Conservation (phyloP, 2,888 invertebrate genomes). For the Nyleta sp. region DNA sequence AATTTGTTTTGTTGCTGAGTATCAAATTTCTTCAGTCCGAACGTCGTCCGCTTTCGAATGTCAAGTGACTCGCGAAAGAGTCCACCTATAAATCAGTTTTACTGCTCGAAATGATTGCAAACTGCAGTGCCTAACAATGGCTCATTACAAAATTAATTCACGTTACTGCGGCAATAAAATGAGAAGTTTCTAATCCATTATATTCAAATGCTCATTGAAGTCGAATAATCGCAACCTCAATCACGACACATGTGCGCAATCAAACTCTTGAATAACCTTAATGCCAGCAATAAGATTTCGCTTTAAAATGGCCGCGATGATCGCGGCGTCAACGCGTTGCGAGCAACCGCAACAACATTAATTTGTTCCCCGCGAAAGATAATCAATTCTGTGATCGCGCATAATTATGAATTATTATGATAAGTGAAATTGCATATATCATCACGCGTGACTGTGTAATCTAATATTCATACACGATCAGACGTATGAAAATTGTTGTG, state of each 20-base stretch:
- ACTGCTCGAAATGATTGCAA: neutral
- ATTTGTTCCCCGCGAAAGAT: conserved; percentile 40
- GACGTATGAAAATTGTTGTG: conserved; percentile 45
- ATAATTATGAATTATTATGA: conserved; percentile 51
- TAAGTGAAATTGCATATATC: conserved; percentile 58
- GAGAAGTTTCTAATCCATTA: conserved; percentile 43
- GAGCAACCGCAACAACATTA: conserved; percentile 26
- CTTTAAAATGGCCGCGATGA: conserved; percentile 5
- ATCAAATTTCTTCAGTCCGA: too few relatives aligned
- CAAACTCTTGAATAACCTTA: conserved; percentile 20
- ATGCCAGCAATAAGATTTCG: conserved; percentile 11
- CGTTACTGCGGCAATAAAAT: conserved; percentile 11
- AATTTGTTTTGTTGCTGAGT: too few relatives aligned
- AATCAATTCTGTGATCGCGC: conserved; percentile 38
- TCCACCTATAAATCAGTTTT: neutral
- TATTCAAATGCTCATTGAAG: conserved; percentile 34
- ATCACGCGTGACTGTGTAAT: conserved; percentile 46
- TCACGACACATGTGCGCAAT: conserved; percentile 13
- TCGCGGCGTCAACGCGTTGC: conserved; percentile 9
- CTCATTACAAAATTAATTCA: conserved; percentile 37
- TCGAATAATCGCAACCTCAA: conserved; percentile 23
- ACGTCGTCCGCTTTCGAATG: neutral
- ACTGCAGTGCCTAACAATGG: conserved; percentile 16
- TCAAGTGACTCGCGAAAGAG: neutral
- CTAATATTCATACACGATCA: conserved; percentile 54